A percentile compares a stretch with the other conserved stretches of the same genome.
These are phyloP conservation scores for Mechanitis mazaeus DNA, from an alignment of 2,888 invertebrate genomes.

Conservation along the genomic window DNA sequence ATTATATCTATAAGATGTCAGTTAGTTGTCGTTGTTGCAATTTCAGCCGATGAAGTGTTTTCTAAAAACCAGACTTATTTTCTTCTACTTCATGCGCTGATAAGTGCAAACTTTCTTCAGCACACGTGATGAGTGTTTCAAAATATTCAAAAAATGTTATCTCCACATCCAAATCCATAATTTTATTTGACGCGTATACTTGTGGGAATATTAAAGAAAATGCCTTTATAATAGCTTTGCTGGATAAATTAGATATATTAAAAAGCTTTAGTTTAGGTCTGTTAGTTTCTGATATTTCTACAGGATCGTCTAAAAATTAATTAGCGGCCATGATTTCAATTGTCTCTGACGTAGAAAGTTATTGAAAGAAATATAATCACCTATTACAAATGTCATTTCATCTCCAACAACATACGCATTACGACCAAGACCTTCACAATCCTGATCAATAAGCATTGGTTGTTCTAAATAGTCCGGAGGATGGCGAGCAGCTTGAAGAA, in stretches of 20 bases:
- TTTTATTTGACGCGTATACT: constrained; percentile 46
- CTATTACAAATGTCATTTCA: constrained; percentile 49
- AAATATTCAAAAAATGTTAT: constrained; percentile 79
- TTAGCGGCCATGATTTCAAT: neutral
- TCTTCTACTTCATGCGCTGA: constrained; percentile 33
- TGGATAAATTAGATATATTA: constrained; percentile 56
- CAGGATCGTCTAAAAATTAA: constrained; percentile 39
- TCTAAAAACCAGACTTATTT: neutral
- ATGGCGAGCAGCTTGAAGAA: constrained; percentile 51
- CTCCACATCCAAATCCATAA: constrained; percentile 69
- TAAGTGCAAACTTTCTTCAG: constrained; percentile 54
- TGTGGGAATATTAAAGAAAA: constrained; percentile 68
- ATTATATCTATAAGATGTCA: too few relatives aligned
- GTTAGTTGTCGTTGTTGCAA: too few relatives aligned
- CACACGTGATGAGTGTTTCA: constrained; percentile 70
- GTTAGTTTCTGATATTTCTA: constrained; percentile 25
- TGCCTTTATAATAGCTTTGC: constrained; percentile 49
- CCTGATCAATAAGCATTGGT: constrained; percentile 37
- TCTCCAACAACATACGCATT: constrained; percentile 58
- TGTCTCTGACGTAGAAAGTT: constrained; percentile 4
- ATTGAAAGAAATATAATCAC: constrained; percentile 33
- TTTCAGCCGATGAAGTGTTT: too few relatives aligned
- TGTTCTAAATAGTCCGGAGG: constrained; percentile 40
- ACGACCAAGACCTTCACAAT: constrained; percentile 43
- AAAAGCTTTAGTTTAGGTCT: constrained; percentile 43